A percentile compares a stretch with the other conserved stretches of the same genome.
Evolutionary conservation across 2,888 invertebrate species (phyloP).

Genomic region (Helobdella robusta): DNA sequence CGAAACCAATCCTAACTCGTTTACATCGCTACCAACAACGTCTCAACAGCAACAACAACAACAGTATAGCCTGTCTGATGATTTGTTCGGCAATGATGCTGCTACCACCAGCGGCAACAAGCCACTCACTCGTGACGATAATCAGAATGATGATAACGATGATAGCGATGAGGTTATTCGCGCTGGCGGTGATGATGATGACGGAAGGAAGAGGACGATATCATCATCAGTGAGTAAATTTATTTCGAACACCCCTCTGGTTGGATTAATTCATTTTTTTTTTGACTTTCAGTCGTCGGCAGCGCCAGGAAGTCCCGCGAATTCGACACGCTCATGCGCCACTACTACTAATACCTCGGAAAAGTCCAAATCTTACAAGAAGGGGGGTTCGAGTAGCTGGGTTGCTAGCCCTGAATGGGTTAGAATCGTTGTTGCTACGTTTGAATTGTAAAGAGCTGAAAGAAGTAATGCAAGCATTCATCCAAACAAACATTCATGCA

Average conservation of each 20-base stretch:
- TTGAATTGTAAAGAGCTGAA: too few relatives aligned
- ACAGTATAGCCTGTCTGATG: too few relatives aligned
- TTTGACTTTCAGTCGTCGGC: not conserved
- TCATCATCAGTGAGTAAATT: too few relatives aligned
- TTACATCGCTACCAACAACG: not conserved
- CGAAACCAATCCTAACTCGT: not conserved
- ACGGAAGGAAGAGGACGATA: too few relatives aligned
- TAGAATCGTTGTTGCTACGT: too few relatives aligned
- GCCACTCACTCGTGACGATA: not conserved
- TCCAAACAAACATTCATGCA: not conserved
- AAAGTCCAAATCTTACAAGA: not conserved
- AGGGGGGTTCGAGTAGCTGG: not conserved
- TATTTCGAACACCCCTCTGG: too few relatives aligned
- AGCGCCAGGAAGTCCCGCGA: constrained; percentile 37
- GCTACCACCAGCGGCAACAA: too few relatives aligned
- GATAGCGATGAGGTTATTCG: not conserved
- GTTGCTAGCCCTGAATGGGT: constrained; percentile 22
- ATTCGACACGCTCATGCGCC: constrained; percentile 35
- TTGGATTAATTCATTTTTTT: too few relatives aligned
- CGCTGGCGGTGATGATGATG: not conserved
- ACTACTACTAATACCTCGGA: constrained; percentile 15
- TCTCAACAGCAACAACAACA: constrained; percentile 10
- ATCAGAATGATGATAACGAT: not conserved
- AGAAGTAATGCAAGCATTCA: not conserved
- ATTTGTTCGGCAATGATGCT: too few relatives aligned